A percentile compares a stretch with the other conserved stretches of the same genome.
These are phyloP conservation scores for Leptopilina clavipes DNA, from an alignment of 1,140 invertebrate species.

Conservation along the genomic window DNA sequence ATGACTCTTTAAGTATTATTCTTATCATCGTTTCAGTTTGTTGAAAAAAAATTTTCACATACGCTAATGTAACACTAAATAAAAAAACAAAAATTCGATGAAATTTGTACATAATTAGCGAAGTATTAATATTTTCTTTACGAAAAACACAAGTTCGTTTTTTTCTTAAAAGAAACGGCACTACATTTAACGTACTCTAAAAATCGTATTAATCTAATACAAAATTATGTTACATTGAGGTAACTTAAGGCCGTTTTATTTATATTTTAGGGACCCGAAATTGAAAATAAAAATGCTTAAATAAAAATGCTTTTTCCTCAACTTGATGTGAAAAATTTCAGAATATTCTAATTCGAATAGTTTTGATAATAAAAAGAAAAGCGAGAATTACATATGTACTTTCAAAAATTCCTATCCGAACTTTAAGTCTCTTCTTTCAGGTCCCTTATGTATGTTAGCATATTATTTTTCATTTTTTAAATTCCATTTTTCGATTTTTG, in stretches of 20 bases:
- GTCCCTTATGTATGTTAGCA: neutral
- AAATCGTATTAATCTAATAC: conserved; percentile 13
- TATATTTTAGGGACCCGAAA: conserved; percentile 9
- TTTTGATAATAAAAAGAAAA: neutral
- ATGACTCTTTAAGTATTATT: no score
- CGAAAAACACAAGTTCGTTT: neutral
- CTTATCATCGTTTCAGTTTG: no score
- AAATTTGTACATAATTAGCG: neutral
- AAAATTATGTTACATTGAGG: conserved; percentile 12
- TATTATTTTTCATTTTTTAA: neutral
- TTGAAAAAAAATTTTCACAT: neutral
- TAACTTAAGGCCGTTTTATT: conserved; percentile 26
- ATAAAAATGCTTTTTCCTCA: neutral
- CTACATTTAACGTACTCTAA: neutral
- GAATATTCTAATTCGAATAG: no score
- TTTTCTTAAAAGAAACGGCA: neutral
- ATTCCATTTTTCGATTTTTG: neutral
- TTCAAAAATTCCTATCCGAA: neutral
- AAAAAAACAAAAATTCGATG: neutral
- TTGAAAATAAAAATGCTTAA: neutral
- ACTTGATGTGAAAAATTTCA: no score
- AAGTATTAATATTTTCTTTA: neutral
- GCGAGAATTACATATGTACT: neutral
- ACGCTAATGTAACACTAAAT: conserved; percentile 4
- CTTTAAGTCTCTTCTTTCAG: neutral